Evolutionary conservation across 1,140 invertebrate species (phyloP), one percentile per base, ranked within the genome.

Genomic region (Cyphomyrmex costatus): DNA sequence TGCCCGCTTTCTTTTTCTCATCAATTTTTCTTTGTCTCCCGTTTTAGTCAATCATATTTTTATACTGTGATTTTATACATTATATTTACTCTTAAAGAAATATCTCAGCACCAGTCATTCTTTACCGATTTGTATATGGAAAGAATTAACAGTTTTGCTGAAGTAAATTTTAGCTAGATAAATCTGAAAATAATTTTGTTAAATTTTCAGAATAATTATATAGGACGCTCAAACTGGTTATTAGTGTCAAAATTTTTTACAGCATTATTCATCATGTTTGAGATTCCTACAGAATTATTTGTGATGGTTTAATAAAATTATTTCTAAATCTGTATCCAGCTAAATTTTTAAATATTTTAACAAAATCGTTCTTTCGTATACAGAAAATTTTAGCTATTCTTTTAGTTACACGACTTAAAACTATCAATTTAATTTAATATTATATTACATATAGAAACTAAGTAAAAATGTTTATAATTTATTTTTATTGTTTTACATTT

Each of bases 41-140:
- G 7, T 27, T 76, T 30, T 49, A 49, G 5, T 58, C 42, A 46
- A 19, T 24, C 60, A 12, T 49, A 63, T 49, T 33, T 79, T 51
- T 33, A n/a, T n/a, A 63, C 21, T 3, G 61, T 14, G 21, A 70
- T 42, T 80, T 79, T 79, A 53, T 16, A 12, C 5, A 19, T 46
- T 42, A 42, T 42, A 12, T 42, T 42, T 42, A 42, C 36, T 42
- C 10, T 42, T 42, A 42, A 42, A 33, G 4, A 5, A 56, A 21
- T 56, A 56, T 14, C 10, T 0, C 16, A 24, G 33, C 8, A 73
- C 8, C 24, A 58, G 21, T 42, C 3, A 19, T 60, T 19, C 7
- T 46, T 76, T 27, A 42, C 24, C 19, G 16, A 33, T 42, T 61
- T 61, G 5, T 42, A 10, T 2, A 42, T 42, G 36, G 36, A 42